Conservation (phyloP, 1,140 invertebrate species). For the Macrobrachium rosenbergii region DNA sequence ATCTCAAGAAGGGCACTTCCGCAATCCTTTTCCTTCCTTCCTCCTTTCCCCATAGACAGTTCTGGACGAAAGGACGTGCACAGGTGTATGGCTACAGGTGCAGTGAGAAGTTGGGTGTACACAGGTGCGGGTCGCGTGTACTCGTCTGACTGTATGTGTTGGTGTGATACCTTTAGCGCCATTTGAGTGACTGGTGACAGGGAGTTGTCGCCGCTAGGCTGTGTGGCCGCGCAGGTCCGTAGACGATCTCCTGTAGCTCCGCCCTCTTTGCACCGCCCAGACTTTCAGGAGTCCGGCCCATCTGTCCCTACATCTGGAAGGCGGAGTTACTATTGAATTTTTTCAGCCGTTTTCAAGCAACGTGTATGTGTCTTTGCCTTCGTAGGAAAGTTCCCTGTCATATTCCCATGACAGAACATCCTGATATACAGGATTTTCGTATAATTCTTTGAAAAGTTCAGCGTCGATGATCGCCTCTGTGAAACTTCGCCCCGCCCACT, state of each 20-base stretch:
- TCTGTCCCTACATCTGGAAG: constrained; percentile 6
- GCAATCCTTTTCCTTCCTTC: no score
- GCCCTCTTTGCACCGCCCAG: constrained; percentile 31
- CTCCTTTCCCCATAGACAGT: no score
- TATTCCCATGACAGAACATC: no score
- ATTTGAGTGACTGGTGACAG: constrained; percentile 62
- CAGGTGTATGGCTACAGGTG: constrained; percentile 24
- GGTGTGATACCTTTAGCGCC: constrained; percentile 60
- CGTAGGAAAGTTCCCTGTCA: no score
- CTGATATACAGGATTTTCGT: constrained; percentile 15
- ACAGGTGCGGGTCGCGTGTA: constrained; percentile 45
- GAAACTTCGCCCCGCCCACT: constrained; percentile 27
- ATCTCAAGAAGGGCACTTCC: no score
- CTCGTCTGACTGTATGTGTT: constrained; percentile 36
- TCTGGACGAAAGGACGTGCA: no score
- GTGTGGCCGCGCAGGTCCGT: constrained; percentile 51
- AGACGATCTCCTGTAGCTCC: constrained; percentile 34
- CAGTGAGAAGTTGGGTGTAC: constrained; percentile 29
- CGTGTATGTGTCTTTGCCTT: not conserved
- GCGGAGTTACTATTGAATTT: constrained; percentile 30
- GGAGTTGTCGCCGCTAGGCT: constrained; percentile 54
- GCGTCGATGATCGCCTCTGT: not conserved
- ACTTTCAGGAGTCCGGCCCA: not conserved
- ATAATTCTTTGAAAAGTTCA: not conserved
- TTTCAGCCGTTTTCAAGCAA: not conserved